phyloP scores from a whole-genome alignment of 2,888 invertebrate species.

The Epinotia bilunana region DNA sequence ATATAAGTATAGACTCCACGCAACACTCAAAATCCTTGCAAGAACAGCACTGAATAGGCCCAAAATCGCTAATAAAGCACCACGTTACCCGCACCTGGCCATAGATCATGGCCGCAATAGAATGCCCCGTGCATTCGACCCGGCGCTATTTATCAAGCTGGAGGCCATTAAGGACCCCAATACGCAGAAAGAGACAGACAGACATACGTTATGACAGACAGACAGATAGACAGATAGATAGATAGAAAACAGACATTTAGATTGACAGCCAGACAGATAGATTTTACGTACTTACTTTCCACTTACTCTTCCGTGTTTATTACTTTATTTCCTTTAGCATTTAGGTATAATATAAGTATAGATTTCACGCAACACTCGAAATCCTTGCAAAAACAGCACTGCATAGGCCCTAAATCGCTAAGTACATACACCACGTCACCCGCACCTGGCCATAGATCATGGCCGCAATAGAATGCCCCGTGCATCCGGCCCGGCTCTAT shows the following conservation, averaged over 20 bases:
- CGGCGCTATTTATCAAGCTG: slow-evolving; percentile 61
- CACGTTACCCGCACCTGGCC: slow-evolving; percentile 54
- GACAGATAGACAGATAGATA: no score
- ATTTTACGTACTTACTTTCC: no score
- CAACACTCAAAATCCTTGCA: neutral
- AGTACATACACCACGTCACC: slow-evolving; percentile 49
- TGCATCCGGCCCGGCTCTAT: slow-evolving; percentile 60
- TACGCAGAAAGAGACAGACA: no score
- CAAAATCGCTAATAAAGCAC: slow-evolving; percentile 46
- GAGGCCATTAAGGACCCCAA: slow-evolving; percentile 64
- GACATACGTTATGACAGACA: no score
- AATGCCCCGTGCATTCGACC: slow-evolving; percentile 62
- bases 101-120: slow-evolving; percentile 66
- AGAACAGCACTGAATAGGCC: slow-evolving; percentile 8
- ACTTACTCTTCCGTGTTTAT: no score
- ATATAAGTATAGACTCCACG: neutral
- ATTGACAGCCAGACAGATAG: no score
- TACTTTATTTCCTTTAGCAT: no score
- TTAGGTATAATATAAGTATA: no score
- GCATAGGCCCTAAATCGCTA: slow-evolving; percentile 31
- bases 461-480: slow-evolving; percentile 64
- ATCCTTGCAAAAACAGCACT: slow-evolving; percentile 1
- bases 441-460: slow-evolving; percentile 62
- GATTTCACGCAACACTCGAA: neutral
- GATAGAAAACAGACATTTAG: no score